Base-by-base conservation (phyloP, 1,140 invertebrate species). In the Metopolophium dirhodum region DNA sequence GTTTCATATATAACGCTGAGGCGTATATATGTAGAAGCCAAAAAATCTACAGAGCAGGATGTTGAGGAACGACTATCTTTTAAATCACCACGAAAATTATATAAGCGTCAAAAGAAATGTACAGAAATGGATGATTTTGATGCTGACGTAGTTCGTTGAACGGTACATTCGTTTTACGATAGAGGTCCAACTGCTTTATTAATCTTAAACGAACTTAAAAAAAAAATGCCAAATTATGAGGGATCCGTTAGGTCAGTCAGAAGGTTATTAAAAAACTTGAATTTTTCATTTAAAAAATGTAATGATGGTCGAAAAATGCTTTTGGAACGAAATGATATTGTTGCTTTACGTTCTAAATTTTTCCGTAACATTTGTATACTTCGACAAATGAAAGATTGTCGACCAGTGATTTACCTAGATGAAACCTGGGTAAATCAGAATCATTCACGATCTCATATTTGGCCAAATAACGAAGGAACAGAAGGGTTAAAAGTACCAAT, bases 241-340 rank as follows among this genome's bases (percentile, higher is more conserved):
- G 82, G 82, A 85, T 85, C 18, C 37, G 82, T 85, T 11, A 7
- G 35, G 77, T 82, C 77, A 6, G 77, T 82, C n/a, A 82, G 77
- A 20, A 37, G 18, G 3, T 18, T 82, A 20, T 82, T 82, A 82
- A 82, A 82, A 82, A 82, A 41, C n/a, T 37, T 82, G 7, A 82
- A 82, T 2, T 82, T 37, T 82, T 35, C 35, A 20, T 82, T 82
- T 82, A 87, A 87, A 23, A 87, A 87, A 49, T 87, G 85, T 26
- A 47, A 87, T 87, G 3, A 87, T 87, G 85, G 47, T n/a, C 85
- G 23, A 26, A 87, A 87, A 87, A 87, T 87, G 85, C n/a, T 82
- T 0, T 14, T 82, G 18, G 35, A 82, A 7, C 82, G 82, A 45
- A 45, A 85, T 14, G 82, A 45, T 85, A 85, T 85, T 23, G 37